A percentile compares a stretch with the other conserved stretches of the same genome.
Evolutionary conservation across 2,797 vertebrate genomes (phyloP).

Genomic region (Sebastolobus alascanus): DNA sequence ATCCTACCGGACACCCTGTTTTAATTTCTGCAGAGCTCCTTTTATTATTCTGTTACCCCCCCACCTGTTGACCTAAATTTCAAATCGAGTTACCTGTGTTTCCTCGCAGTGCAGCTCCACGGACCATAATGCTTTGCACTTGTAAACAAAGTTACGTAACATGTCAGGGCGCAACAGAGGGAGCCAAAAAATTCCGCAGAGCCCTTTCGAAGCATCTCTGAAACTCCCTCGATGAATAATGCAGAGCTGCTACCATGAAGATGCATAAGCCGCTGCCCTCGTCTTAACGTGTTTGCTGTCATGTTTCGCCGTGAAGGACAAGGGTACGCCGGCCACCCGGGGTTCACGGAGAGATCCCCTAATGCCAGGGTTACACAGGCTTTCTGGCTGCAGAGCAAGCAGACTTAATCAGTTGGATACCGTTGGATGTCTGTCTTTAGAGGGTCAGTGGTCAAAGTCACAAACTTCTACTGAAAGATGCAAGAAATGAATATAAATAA

Average conservation of each 20-base stretch:
- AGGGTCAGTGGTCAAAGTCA: constrained; percentile 53
- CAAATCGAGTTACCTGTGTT: constrained; percentile 22
- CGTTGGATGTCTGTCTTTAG: constrained; percentile 47
- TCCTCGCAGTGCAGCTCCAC: constrained; percentile 28
- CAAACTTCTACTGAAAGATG: constrained; percentile 1
- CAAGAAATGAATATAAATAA: not conserved
- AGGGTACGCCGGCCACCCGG: constrained; percentile 9
- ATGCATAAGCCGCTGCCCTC: constrained; percentile 43
- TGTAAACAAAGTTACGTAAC: constrained; percentile 72
- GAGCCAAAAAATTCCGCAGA: constrained; percentile 33
- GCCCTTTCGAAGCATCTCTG: constrained; percentile 46
- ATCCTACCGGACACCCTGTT: not conserved
- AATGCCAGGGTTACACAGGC: constrained; percentile 17
- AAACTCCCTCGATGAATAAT: constrained; percentile 67
- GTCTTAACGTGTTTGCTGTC: constrained; percentile 43
- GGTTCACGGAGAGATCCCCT: constrained; percentile 31
- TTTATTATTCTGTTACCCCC: not conserved
- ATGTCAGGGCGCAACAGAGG: constrained; percentile 7
- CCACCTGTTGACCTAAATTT: constrained; percentile 43
- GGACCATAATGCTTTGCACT: constrained; percentile 32
- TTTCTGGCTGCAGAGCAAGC: constrained; percentile 50
- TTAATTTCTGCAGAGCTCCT: not conserved
- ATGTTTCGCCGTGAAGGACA: constrained; percentile 56
- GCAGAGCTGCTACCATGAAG: constrained; percentile 44
- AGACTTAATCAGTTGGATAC: constrained; percentile 42